Evolutionary conservation across 2,888 invertebrate species (phyloP), one percentile per base, ranked within the genome.

Genomic region (Halocaridina rubra): DNA sequence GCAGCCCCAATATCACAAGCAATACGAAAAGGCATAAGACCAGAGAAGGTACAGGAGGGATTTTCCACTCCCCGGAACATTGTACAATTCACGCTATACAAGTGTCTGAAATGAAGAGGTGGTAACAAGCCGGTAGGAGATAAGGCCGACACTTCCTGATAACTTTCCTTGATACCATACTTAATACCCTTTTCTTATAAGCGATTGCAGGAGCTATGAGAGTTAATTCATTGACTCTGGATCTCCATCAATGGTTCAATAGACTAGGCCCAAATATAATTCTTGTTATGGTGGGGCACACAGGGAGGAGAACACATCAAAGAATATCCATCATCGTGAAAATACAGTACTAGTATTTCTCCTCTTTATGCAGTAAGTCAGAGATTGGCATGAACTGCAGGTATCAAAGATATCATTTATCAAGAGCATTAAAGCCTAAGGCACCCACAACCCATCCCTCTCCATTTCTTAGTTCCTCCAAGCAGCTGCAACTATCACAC

Each of bases 1-100:
- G 39, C n/a, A 27, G 67, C 53, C 78, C 67, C 78, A 64, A 64
- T 78, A 78, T 78, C 78, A 78, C 78, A 78, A 78, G 78, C 78
- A 76, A 24, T 76, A 76, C 59, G 61, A 32, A 59, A 59, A 46
- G 22, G 72, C 24, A 39, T n/a, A 61, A 16, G 76, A 2, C 7
- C n/a, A 13, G 53, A 10, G 19, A 19, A 53, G 53, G 8, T 13
- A 16, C 53, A 53, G 53, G 19, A 53, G 53, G 16, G 4, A 2
- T 5, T 27, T 27, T 16, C 29, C 30, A 32, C n/a, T n/a, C 32
- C 29, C 1, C 13, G 29, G 53, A 61, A 61, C 46, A 33, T 39
- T 5, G 13, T 22, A 39, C 46, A 74, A 33, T 74, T 29, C 72
- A 74, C 24, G 72, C 72, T 74, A 27, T 74, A 74, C 72, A 74